Conservation (phyloP, 2,797 vertebrate species). For the Heteromormyrus szaboi region DNA sequence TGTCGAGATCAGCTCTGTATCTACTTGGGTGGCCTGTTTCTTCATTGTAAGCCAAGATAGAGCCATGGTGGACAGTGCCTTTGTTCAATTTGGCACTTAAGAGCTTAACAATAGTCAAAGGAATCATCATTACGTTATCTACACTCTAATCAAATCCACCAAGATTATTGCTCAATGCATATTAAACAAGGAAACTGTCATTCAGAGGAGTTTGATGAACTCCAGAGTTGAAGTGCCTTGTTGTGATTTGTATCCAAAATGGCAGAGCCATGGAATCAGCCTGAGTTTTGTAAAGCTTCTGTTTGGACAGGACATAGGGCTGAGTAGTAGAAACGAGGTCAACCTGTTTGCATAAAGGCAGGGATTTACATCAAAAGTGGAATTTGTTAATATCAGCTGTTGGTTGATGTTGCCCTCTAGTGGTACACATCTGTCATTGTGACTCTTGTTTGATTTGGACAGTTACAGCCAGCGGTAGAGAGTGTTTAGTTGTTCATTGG, state of each 20-base stretch:
- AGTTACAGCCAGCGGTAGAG: not conserved
- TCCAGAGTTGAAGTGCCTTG: not conserved
- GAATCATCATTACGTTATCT: not conserved
- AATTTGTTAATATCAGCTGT: not conserved
- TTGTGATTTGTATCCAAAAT: not conserved
- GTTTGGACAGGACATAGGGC: not conserved
- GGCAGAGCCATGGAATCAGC: not conserved
- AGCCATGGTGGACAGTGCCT: not conserved
- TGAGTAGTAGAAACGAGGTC: constrained; percentile 51
- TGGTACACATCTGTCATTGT: constrained; percentile 30
- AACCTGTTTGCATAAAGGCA: constrained; percentile 45
- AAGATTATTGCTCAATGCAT: not conserved
- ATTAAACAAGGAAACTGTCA: not conserved
- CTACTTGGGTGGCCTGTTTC: not conserved
- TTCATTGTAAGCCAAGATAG: not conserved
- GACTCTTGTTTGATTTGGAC: not conserved
- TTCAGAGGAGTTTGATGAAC: not conserved
- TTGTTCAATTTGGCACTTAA: not conserved
- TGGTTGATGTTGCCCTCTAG: constrained; percentile 29
- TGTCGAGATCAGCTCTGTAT: not conserved
- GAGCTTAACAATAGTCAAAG: not conserved
- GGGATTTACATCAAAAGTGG: constrained; percentile 40
- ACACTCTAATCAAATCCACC: not conserved
- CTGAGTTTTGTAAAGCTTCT: not conserved
- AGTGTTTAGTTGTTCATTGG: not conserved